Evolutionary conservation across 2,797 vertebrate genomes (phyloP).

Genomic region (Chrosomus eos): DNA sequence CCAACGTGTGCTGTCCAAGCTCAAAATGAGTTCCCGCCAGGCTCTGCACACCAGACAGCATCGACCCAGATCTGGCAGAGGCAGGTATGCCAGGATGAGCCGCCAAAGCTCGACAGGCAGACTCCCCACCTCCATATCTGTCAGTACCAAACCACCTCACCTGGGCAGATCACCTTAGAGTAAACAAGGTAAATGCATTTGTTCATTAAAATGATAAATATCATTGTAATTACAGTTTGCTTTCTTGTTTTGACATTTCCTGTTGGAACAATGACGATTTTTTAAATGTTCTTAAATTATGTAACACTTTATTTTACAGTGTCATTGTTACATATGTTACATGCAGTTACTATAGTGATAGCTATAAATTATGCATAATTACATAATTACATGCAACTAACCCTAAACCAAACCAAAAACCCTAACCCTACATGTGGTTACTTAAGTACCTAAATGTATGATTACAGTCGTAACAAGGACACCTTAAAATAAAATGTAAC

Average conservation of each 20-base stretch:
- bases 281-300: too few species aligned
- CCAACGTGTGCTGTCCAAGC: constrained; percentile 91
- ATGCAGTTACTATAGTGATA: too few species aligned
- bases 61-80: constrained; percentile 85
- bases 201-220: neutral
- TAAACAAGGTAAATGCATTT: neutral
- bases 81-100: constrained; percentile 85
- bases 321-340: too few species aligned
- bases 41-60: constrained; percentile 89
- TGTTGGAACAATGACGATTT: neutral
- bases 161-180: constrained; percentile 11
- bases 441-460: too few species aligned
- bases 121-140: constrained; percentile 78
- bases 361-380: too few species aligned
- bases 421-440: too few species aligned
- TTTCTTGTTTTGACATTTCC: neutral
- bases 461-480: too few species aligned
- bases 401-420: too few species aligned
- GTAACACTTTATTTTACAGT: too few species aligned
- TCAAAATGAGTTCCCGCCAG: constrained; percentile 88
- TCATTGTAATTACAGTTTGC: neutral
- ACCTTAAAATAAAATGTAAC: too few species aligned
- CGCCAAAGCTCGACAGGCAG: constrained; percentile 88
- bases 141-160: constrained; percentile 15
- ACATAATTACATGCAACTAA: too few species aligned